A percentile compares a stretch with the other conserved stretches of the same genome.
These are phyloP conservation scores for Mesocentrotus franciscanus DNA, from an alignment of 53 echinoderm and acorn worm genomes.

Conservation along the genomic window DNA sequence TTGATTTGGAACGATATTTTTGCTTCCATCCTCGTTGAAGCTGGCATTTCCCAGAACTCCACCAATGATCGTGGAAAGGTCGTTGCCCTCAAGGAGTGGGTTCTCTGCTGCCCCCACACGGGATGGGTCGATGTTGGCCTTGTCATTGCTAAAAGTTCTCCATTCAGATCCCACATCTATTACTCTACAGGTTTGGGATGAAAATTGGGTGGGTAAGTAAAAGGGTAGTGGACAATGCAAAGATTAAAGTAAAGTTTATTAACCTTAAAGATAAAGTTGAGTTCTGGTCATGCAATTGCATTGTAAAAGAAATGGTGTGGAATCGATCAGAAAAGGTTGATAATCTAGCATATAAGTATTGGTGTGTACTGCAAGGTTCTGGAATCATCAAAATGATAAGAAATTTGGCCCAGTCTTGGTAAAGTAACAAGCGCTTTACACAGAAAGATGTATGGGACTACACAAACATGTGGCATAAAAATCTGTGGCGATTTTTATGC, in stretches of 20 bases:
- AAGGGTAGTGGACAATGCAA: background rate
- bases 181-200: slow-evolving; percentile 69
- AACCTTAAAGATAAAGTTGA: no score
- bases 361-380: no score
- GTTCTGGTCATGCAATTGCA: no score
- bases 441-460: no score
- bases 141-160: slow-evolving; percentile 98
- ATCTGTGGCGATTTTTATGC: no score
- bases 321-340: no score
- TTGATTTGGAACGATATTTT: slow-evolving; percentile 85
- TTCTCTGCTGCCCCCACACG: slow-evolving; percentile 97
- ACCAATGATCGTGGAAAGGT: slow-evolving; percentile 91
- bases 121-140: slow-evolving; percentile 85
- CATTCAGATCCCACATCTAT: slow-evolving; percentile 99
- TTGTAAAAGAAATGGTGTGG: no score
- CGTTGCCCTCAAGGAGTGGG: slow-evolving; percentile 86
- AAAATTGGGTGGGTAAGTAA: background rate
- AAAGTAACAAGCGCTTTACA: no score
- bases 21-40: slow-evolving; percentile 82
- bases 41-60: slow-evolving; percentile 84
- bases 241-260: background rate
- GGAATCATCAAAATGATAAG: no score
- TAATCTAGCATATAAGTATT: no score
- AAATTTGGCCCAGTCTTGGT: no score
- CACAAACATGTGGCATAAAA: no score